Evolutionary conservation across 1,140 invertebrate genomes (phyloP).

Genomic region (Danaus melanippus): DNA sequence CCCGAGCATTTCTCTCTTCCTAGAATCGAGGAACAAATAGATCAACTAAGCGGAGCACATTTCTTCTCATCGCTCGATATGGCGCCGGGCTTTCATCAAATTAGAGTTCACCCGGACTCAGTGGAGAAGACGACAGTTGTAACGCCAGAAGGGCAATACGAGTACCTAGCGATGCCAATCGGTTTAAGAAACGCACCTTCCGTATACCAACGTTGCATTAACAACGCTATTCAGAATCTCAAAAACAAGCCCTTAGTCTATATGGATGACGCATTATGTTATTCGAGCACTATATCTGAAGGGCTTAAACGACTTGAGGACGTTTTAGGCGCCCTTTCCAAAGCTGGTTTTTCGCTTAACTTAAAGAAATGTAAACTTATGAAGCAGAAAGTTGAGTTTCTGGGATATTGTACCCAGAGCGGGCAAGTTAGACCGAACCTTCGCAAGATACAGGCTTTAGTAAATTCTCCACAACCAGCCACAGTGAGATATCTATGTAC

Average conservation of each 20-base stretch:
- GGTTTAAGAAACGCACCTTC: no score
- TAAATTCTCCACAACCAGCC: no score
- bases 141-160: background rate
- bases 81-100: background rate
- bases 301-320: no score
- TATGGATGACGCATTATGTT: no score
- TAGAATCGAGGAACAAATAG: background rate
- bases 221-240: no score
- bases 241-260: no score
- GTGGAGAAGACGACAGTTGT: background rate
- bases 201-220: no score
- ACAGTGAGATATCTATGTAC: no score
- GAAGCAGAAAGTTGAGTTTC: constrained; percentile 20
- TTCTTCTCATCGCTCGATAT: background rate
- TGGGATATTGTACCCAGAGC: constrained; percentile 19
- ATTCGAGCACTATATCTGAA: no score
- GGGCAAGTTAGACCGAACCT: constrained; percentile 23
- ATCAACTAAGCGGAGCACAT: background rate
- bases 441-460: constrained; percentile 21
- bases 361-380: constrained; percentile 26
- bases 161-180: background rate
- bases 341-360: constrained; percentile 21
- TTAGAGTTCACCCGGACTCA: background rate
- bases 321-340: no score
- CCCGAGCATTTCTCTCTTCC: constrained; percentile 1